Evolutionary conservation across 1,140 invertebrate genomes (phyloP).

Genomic region (Aphaenogaster ashmeadi): DNA sequence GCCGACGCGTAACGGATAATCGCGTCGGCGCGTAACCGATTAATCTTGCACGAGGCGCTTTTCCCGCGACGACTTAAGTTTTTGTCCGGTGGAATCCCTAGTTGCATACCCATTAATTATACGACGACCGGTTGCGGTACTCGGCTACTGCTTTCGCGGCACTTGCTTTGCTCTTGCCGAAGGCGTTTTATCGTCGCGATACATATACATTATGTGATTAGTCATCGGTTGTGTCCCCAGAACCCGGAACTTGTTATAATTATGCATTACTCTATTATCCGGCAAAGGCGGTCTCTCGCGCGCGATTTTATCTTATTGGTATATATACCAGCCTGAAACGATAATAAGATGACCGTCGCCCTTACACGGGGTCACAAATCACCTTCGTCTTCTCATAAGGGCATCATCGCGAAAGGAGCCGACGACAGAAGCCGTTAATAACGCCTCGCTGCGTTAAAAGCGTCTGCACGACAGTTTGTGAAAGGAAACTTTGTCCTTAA

Average conservation of each 20-base stretch:
- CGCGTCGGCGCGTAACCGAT: slow-evolving; percentile 12
- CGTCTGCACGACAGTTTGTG: slow-evolving; percentile 3
- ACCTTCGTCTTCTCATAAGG: slow-evolving; percentile 39
- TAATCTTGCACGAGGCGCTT: slow-evolving; percentile 4
- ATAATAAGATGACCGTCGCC: slow-evolving; percentile 23
- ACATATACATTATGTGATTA: slow-evolving; percentile 56
- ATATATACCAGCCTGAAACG: neutral
- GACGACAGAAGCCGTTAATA: slow-evolving; percentile 50
- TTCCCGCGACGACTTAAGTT: slow-evolving; percentile 19
- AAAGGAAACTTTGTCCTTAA: slow-evolving; percentile 42
- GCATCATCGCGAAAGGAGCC: slow-evolving; percentile 5
- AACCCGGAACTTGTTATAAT: slow-evolving; percentile 75
- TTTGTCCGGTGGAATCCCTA: slow-evolving; percentile 3
- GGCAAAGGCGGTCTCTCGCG: slow-evolving; percentile 1
- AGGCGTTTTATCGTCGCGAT: slow-evolving; percentile 66
- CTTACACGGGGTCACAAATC: slow-evolving; percentile 43
- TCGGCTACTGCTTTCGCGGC: slow-evolving; percentile 11
- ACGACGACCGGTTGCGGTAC: neutral
- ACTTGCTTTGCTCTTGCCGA: slow-evolving; percentile 33
- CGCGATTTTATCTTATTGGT: slow-evolving; percentile 2
- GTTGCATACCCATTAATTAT: slow-evolving; percentile 56
- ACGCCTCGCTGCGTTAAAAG: slow-evolving; percentile 1
- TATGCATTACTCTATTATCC: slow-evolving; percentile 64
- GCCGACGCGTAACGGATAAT: slow-evolving; percentile 8
- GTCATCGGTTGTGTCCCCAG: slow-evolving; percentile 21